Conservation (phyloP, 2,113 vertebrate species). For the Castor canadensis region DNA sequence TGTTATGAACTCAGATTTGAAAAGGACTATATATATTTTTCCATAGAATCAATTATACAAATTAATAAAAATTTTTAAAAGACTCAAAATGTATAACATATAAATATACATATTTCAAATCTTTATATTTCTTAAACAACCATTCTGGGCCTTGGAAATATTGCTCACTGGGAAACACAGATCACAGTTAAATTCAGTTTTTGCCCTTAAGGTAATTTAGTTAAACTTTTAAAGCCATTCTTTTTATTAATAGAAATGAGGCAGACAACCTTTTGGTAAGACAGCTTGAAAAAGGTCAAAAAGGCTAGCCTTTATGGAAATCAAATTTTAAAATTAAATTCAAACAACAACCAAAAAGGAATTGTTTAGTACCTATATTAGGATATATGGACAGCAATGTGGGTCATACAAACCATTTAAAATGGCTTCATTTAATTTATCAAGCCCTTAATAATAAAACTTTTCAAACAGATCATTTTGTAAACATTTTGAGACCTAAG, state of each 20-base stretch:
- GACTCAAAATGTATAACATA: background rate
- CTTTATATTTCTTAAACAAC: background rate
- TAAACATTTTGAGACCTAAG: background rate
- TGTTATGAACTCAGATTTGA: background rate
- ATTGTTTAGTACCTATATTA: background rate
- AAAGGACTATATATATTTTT: background rate
- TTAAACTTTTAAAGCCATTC: slow-evolving; percentile 53
- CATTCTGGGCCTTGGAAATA: background rate
- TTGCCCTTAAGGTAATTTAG: slow-evolving; percentile 53
- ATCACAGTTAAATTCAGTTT: background rate
- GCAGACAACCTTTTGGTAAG: slow-evolving; percentile 61
- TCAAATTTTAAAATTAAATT: slow-evolving; percentile 57
- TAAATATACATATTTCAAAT: background rate
- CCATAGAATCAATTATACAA: background rate
- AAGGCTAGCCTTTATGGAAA: slow-evolving; percentile 66
- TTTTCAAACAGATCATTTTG: background rate
- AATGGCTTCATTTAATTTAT: slow-evolving; percentile 7
- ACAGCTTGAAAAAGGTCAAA: slow-evolving; percentile 70
- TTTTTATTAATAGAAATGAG: slow-evolving; percentile 69
- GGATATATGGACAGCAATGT: background rate
- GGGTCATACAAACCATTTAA: slow-evolving; percentile 7
- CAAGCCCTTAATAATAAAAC: background rate
- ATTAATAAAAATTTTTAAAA: background rate
- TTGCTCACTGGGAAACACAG: background rate
- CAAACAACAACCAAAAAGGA: background rate